phyloP scores from a whole-genome alignment of 1,140 invertebrate species.

The Psix sp. region DNA sequence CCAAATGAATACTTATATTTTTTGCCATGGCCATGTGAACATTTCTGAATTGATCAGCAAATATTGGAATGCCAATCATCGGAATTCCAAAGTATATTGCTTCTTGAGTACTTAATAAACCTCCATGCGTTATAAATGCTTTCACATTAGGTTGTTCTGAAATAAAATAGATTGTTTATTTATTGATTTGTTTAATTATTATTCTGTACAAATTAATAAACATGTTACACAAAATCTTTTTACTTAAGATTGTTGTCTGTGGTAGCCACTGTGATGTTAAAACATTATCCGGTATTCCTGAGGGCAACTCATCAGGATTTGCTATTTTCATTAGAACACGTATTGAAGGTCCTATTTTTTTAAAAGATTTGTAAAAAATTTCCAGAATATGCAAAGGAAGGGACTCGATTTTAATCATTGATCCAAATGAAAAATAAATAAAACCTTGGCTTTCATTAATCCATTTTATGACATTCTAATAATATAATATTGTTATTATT shows the following conservation, averaged over 20 bases:
- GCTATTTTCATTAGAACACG: constrained; percentile 57
- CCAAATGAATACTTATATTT: constrained; percentile 10
- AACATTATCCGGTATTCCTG: constrained; percentile 42
- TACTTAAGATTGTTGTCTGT: constrained; percentile 49
- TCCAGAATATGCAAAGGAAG: constrained; percentile 23
- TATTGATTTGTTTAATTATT: neutral
- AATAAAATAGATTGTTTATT: constrained; percentile 18
- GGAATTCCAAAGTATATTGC: constrained; percentile 74
- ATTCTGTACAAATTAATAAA: neutral
- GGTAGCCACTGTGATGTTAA: constrained; percentile 35
- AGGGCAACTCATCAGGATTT: constrained; percentile 32
- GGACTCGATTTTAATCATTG: constrained; percentile 33
- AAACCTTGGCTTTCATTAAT: constrained; percentile 41
- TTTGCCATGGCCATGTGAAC: constrained; percentile 12
- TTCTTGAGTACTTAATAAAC: constrained; percentile 75
- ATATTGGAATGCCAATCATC: constrained; percentile 73
- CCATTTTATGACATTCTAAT: constrained; percentile 45
- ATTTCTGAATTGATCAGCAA: constrained; percentile 63
- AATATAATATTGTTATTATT: too few relatives aligned
- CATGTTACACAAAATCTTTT: neutral
- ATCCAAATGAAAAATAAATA: constrained; percentile 38
- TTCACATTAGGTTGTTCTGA: constrained; percentile 72
- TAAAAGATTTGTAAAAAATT: constrained; percentile 45
- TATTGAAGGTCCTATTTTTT: constrained; percentile 59
- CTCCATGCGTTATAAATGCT: constrained; percentile 77